Evolutionary conservation across 2,888 invertebrate genomes (phyloP), one percentile per base, ranked within the genome.

Genomic region (Julus scandinavius): DNA sequence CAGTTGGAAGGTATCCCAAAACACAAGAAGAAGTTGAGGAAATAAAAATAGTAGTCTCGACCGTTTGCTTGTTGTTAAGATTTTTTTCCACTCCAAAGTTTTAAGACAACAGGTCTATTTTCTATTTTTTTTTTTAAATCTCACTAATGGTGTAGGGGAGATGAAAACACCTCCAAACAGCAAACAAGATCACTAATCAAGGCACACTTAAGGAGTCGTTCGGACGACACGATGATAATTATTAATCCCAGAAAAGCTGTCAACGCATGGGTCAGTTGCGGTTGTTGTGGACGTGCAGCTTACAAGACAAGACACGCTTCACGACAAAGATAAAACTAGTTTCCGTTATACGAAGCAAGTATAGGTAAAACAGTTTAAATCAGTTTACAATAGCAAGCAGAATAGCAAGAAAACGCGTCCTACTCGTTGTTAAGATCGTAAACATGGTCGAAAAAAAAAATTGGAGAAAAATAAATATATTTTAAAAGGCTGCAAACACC

Each of bases 151-250:
- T 38, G 80, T 13, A 11, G 80, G 38, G 80, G 38, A 80, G 80
- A 80, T 38, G 80, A 80, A 72, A 80, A 80, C 80, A 80, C 80
- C 80, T 80, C 38, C 80, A 29, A 80, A 80, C 80, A 80, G 80
- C 80, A 15, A 80, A 80, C 80, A 80, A 80, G 80, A 80, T 80
- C 38, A 80, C 80, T 72, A 80, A 80, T 80, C 80, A 29, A 80
- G 80, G 80, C 80, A 80, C 80, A 80, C 80, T 80, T 80, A 9
- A n/a, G 29, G 29, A 72, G 72, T 72, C 72, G 72, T 80, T 80
- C 80, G 80, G 20, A 72, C 72, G 80, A 80, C 80, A 80, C 80
- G 80, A 29, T 38, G 0, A 13, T 38, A 80, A 80, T 80, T 80
- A 38, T 80, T 38, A 80, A 80, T 80, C 29, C 80, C 80, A 80